Conservation (phyloP, 2,113 vertebrate genomes). For the Grallaria varia region DNA sequence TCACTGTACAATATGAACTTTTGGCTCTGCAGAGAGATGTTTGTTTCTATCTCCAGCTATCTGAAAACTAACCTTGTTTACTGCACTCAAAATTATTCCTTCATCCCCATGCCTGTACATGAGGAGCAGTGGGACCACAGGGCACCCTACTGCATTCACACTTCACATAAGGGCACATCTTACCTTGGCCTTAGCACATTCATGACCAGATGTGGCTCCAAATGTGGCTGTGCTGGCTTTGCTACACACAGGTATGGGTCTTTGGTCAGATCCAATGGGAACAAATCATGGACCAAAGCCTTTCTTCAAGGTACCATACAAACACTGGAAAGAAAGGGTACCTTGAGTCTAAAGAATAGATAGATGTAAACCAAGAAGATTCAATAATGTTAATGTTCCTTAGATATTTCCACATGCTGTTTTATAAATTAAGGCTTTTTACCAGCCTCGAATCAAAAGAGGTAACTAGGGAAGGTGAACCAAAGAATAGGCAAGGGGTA, state of each 20-base stretch:
- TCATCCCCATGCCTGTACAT: accelerated
- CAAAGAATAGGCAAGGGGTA: neutral
- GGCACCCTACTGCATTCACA: neutral
- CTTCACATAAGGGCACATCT: neutral
- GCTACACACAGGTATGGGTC: neutral
- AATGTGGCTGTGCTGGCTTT: neutral
- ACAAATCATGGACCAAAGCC: neutral
- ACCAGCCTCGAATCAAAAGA: neutral
- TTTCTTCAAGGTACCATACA: neutral
- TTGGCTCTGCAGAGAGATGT: neutral
- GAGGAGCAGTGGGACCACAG: neutral
- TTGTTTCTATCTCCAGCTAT: neutral
- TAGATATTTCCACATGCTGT: neutral
- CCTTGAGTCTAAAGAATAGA: neutral
- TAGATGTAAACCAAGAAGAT: neutral
- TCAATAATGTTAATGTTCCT: neutral
- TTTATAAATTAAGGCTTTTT: neutral
- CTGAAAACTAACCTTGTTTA: neutral
- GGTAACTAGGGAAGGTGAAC: neutral
- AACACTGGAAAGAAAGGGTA: neutral
- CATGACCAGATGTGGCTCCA: accelerated
- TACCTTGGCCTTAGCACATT: neutral
- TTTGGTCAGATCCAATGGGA: neutral
- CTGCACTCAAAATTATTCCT: neutral
- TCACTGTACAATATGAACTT: neutral